phyloP scores from a whole-genome alignment of 2,797 vertebrate genomes.

The Channa striata region DNA sequence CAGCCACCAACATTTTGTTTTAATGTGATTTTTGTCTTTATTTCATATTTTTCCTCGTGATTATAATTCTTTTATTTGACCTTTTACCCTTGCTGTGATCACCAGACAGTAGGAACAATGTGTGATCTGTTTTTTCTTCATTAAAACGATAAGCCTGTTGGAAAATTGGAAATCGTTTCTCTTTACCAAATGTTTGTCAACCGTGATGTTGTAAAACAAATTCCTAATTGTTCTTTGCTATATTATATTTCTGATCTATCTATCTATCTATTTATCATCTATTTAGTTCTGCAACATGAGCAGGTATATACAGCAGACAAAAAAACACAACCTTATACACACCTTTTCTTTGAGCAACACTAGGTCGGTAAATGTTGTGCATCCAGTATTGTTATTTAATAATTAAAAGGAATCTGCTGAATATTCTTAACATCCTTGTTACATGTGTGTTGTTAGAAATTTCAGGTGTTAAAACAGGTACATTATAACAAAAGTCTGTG shows the following conservation, averaged over 20 bases:
- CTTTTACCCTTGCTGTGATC: slow-evolving; percentile 1
- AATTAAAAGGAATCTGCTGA: slow-evolving; percentile 58
- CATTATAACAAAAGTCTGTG: background rate
- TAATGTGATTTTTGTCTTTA: background rate
- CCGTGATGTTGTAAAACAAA: slow-evolving; percentile 45
- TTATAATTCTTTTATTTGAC: slow-evolving; percentile 23
- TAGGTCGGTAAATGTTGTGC: slow-evolving; percentile 65
- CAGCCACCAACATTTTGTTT: slow-evolving; percentile 10
- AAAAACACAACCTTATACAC: slow-evolving; percentile 31
- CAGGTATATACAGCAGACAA: background rate
- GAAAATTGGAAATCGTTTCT: slow-evolving; percentile 25
- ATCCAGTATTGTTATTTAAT: slow-evolving; percentile 66
- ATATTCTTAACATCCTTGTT: background rate
- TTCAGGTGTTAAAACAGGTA: background rate
- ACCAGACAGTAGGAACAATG: background rate
- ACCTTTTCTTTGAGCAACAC: slow-evolving; percentile 6
- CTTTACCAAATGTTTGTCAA: slow-evolving; percentile 17
- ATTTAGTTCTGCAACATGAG: slow-evolving; percentile 15
- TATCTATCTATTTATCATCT: too few species aligned
- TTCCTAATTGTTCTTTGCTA: slow-evolving; percentile 14
- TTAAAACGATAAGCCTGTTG: background rate
- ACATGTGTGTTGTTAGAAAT: slow-evolving; percentile 6
- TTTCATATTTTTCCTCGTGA: slow-evolving; percentile 6
- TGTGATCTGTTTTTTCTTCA: slow-evolving; percentile 7
- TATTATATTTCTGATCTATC: slow-evolving; percentile 45